Conservation (phyloP, 1,140 invertebrate genomes). For the Gonioctena quinquepunctata region DNA sequence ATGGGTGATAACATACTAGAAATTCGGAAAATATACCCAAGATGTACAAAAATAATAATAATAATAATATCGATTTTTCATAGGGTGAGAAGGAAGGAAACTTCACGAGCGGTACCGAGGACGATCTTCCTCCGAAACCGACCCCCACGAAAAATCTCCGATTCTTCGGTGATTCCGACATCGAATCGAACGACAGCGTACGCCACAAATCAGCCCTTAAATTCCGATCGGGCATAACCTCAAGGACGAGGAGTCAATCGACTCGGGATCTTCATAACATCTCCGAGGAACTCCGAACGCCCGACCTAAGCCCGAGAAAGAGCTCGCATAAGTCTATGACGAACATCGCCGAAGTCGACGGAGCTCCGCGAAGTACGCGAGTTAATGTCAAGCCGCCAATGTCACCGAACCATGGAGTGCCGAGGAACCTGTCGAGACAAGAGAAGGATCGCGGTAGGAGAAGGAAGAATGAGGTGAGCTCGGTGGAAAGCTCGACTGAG, state of each 20-base stretch:
- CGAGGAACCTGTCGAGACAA: constrained; percentile 24
- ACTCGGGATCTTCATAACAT: constrained; percentile 63
- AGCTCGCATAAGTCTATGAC: constrained; percentile 44
- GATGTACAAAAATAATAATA: too few relatives aligned
- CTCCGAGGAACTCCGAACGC: constrained; percentile 60
- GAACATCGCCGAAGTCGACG: constrained; percentile 45
- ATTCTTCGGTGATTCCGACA: constrained; percentile 81
- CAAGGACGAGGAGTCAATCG: constrained; percentile 25
- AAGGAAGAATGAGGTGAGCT: constrained; percentile 51
- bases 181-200: constrained; percentile 66
- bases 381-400: constrained; percentile 45
- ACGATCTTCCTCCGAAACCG: constrained; percentile 53
- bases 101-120: constrained; percentile 54
- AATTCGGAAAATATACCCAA: too few relatives aligned
- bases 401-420: constrained; percentile 37
- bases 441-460: constrained; percentile 37
- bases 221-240: constrained; percentile 31
- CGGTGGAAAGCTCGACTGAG: constrained; percentile 72
- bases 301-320: constrained; percentile 48
- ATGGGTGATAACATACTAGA: too few relatives aligned
- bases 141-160: constrained; percentile 69
- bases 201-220: constrained; percentile 50
- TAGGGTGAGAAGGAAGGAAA: constrained; percentile 47
- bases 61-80: constrained; percentile 4
- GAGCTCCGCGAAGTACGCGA: constrained; percentile 26